Evolutionary conservation across 1,140 invertebrate genomes (phyloP).

Genomic region (Drosophila nannoptera): DNA sequence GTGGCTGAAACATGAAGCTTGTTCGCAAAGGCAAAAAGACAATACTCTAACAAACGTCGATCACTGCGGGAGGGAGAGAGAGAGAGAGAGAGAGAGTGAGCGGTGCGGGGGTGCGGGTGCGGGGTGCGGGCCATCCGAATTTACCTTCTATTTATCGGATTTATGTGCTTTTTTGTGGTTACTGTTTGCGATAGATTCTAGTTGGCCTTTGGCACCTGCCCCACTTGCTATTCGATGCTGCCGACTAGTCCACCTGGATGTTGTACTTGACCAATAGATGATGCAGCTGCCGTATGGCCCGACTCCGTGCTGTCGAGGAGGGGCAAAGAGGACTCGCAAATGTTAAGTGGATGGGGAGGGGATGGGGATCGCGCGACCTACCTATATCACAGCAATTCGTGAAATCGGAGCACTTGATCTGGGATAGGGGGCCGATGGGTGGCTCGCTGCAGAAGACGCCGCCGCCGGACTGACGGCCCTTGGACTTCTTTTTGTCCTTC

Average conservation of each 20-base stretch:
- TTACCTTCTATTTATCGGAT: no score
- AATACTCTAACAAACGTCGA: not conserved
- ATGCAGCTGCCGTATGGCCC: constrained; percentile 24
- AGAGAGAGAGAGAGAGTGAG: no score
- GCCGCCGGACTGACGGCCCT: constrained; percentile 50
- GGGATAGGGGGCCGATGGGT: no score
- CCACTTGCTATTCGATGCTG: not conserved
- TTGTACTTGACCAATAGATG: constrained; percentile 33
- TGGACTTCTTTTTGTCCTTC: constrained; percentile 9
- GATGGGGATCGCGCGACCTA: constrained; percentile 9
- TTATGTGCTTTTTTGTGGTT: no score
- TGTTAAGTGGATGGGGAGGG: no score
- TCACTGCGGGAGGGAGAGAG: not conserved
- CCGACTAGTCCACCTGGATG: constrained; percentile 20
- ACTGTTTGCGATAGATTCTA: not conserved
- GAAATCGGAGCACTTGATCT: constrained; percentile 50
- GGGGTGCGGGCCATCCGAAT: no score
- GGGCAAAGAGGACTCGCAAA: not conserved
- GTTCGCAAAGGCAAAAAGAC: not conserved
- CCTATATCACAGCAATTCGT: constrained; percentile 46
- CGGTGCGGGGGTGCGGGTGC: no score
- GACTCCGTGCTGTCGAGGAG: constrained; percentile 11
- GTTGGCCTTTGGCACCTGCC: not conserved
- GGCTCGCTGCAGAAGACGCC: not conserved
- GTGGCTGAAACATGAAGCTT: not conserved